Evolutionary conservation across 2,888 invertebrate species (phyloP), one percentile per base, ranked within the genome.

Genomic region (Sinodicranocentrus sp.): DNA sequence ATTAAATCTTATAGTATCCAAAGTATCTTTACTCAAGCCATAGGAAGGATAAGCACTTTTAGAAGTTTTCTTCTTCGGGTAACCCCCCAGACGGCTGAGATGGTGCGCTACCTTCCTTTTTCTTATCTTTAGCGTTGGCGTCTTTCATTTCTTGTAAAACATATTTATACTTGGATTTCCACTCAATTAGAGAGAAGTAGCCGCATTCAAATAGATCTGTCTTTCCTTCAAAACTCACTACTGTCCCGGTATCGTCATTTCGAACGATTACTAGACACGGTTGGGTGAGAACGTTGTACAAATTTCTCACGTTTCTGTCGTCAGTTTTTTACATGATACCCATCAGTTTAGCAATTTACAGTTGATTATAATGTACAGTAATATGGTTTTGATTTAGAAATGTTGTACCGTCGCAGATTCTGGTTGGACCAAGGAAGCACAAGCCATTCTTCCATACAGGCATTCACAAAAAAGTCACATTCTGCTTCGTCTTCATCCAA

Each of bases 401-500:
- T 21, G 44, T 6, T 17, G 1, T n/a, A 77, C 83, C 85, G 39
- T 17, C 87, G 79, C 6, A 71, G n/a, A 19, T 19, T 72, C 65
- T 88, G 87, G 44, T 84, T 77, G 6, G 48, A 19, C 88, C 88
- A 88, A 1, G 88, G 88, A 10, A 88, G 61, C 0, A 76, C 61
- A 2, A 87, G 75, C 87, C 87, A 88, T 21, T 85, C 82, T 44
- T 86, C 87, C 76, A 87, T 86, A 21, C 84, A 57, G 13, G 82
- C 43, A 28, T 75, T 87, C 2, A 85, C 86, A 44, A 87, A 88
- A 28, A 83, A 86, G n/a, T 73, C 71, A 44, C 79, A 84, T 59
- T 88, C 88, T 23, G 76, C 57, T 61, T 88, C 87, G 33, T 85
- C 84, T 25, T 86, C 87, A 52, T 88, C 88, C 75, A 86, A 65